These are phyloP conservation scores for Leucoma salicis DNA, from an alignment of 2,888 invertebrate genomes.

Conservation along the genomic window DNA sequence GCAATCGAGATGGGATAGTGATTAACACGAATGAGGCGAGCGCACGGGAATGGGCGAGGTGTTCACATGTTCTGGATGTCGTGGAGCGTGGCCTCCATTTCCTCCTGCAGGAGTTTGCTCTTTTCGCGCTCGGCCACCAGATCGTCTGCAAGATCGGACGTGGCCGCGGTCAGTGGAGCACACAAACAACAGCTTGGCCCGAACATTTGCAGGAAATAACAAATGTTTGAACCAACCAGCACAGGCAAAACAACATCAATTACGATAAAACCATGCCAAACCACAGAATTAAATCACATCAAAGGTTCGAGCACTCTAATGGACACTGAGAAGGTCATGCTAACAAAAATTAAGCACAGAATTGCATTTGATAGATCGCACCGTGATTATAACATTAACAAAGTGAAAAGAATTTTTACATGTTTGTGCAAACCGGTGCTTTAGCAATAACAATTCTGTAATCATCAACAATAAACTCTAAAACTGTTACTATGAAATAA, in stretches of 20 bases:
- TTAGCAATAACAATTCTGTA: constrained; percentile 34
- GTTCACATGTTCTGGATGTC: constrained; percentile 99
- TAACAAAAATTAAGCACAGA: constrained; percentile 44
- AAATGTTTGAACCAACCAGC: constrained; percentile 45
- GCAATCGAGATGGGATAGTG: constrained; percentile 2
- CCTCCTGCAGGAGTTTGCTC: constrained; percentile 97
- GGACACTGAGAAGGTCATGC: constrained; percentile 67
- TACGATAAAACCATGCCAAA: constrained; percentile 65
- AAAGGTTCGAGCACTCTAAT: constrained; percentile 67
- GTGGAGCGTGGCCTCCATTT: constrained; percentile 99
- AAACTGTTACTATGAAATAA: constrained; percentile 67
- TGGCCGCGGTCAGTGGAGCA: constrained; percentile 73
- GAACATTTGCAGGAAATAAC: constrained; percentile 30
- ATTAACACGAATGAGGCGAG: constrained; percentile 21
- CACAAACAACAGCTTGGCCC: constrained; percentile 53
- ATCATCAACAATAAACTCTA: constrained; percentile 36
- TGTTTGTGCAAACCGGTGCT: constrained; percentile 10
- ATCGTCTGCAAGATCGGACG: constrained; percentile 91
- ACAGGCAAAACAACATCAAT: constrained; percentile 67
- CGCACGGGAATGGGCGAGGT: constrained; percentile 44
- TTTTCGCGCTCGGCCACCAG: constrained; percentile 96
- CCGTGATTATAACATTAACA: constrained; percentile 4
- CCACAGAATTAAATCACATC: constrained; percentile 52
- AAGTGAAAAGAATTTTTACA: neutral
- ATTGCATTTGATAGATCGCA: constrained; percentile 24